Base-by-base conservation (phyloP, 2,797 vertebrate species). In the Petrocephalus schoutedeni region DNA sequence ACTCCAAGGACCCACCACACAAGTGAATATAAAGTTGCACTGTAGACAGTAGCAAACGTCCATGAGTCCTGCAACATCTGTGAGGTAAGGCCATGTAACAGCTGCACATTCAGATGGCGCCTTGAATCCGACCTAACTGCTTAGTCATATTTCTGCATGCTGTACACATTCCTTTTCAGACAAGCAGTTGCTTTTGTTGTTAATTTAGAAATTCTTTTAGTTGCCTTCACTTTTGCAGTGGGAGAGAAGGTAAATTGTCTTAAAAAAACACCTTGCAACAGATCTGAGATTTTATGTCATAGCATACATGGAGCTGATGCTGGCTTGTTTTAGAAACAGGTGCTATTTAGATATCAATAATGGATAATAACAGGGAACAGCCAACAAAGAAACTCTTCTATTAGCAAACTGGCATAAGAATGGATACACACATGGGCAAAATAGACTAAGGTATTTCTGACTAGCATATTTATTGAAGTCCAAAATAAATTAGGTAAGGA, bases 41-140 rank as follows among this genome's bases (percentile, higher is more conserved):
- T 45, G 28, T 36, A 77, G 71, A 77, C 28, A 4, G 71, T 14
- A 45, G 36, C 32, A 77, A 77, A 77, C 36, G 6, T 67, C 23
- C 61, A n/a, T 45, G 36, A 77, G 32, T 77, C 71, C 32, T 77
- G 32, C 14, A 71, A 4, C 49, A 64, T 23, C 21, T 51, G 45
- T 51, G 59, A 87, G 86, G 61, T 67, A 71, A 87, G 86, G 21
- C 5, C 83, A 85, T 54, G n/a, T 57, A 21, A 45, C 71, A 74
- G 36, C 28, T 74, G 67, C 32, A 64, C 57, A 45, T 23, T 86
- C 36, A 86, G 59, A 45, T 23, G 56, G n/a, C 21, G 41, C 36
- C n/a, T 32, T 59, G 56, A 16, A 19, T 86, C 10, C 4, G 12
- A 4, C 21, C 41, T 61, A n/a, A 86, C 10, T 14, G 49, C 45